A percentile compares a stretch with the other conserved stretches of the same genome.
phyloP scores from a whole-genome alignment of 2,113 vertebrate genomes.

The Tupaia chinensis region DNA sequence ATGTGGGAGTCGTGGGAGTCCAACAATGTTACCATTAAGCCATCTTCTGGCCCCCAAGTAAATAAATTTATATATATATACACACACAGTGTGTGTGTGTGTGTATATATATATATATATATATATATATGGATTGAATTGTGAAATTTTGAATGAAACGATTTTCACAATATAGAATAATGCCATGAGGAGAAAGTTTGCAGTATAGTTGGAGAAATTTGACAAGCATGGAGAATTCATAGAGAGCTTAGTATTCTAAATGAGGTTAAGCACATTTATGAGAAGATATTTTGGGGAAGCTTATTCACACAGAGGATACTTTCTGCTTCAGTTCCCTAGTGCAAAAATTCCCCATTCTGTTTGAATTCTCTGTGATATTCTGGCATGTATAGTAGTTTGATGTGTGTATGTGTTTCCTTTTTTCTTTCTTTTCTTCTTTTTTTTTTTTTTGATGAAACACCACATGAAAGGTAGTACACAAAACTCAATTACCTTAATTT shows the following conservation, averaged over 20 bases:
- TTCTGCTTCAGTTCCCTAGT: slow-evolving; percentile 45
- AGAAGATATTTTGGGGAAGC: slow-evolving; percentile 44
- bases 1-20: too few species aligned
- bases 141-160: slow-evolving; percentile 1
- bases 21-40: too few species aligned
- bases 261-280: slow-evolving; percentile 46
- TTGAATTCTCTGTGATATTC: slow-evolving; percentile 49
- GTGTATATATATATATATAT: too few species aligned
- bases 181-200: neutral
- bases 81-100: too few species aligned
- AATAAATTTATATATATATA: too few species aligned
- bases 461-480: neutral
- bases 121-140: too few species aligned
- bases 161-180: neutral
- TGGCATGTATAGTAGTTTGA: neutral
- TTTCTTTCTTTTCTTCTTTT: neutral
- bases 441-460: neutral
- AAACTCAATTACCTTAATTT: slow-evolving; percentile 57
- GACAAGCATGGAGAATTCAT: slow-evolving; percentile 15
- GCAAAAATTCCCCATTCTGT: slow-evolving; percentile 20
- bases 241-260: neutral
- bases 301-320: slow-evolving; percentile 56
- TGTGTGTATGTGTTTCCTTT: neutral
- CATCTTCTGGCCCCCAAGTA: too few species aligned
- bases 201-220: neutral